Conservation (phyloP, 2,113 vertebrate species). For the Pseudonaja textilis region DNA sequence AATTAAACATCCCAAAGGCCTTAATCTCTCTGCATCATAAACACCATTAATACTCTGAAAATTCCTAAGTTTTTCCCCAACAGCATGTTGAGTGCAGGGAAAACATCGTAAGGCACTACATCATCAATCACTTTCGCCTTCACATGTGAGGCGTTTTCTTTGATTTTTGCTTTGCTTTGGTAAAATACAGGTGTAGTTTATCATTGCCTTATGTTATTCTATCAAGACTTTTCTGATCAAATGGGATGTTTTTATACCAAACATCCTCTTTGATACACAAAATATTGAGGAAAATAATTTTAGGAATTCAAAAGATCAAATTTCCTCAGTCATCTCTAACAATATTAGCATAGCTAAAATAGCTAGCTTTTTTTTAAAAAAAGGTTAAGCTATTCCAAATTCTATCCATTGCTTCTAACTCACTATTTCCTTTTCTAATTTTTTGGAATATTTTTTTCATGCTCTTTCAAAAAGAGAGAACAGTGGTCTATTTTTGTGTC, state of each 20-base stretch:
- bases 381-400: not conserved
- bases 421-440: not conserved
- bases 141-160: not conserved
- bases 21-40: not conserved
- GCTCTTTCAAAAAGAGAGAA: not conserved
- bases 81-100: not conserved
- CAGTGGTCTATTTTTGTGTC: accelerated
- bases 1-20: not conserved
- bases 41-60: not conserved
- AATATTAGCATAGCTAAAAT: not conserved
- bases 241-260: not conserved
- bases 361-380: not conserved
- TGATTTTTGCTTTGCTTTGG: not conserved
- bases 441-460: not conserved
- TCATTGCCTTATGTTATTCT: not conserved
- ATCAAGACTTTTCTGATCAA: not conserved
- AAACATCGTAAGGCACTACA: not conserved
- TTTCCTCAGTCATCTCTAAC: not conserved
- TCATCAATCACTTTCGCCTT: not conserved
- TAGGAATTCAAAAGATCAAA: not conserved
- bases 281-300: not conserved
- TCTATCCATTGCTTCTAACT: not conserved
- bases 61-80: not conserved
- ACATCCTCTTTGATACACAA: not conserved
- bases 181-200: not conserved